These are phyloP conservation scores for Chrysochloris asiatica DNA, from an alignment of 2,113 vertebrate species.

Conservation along the genomic window DNA sequence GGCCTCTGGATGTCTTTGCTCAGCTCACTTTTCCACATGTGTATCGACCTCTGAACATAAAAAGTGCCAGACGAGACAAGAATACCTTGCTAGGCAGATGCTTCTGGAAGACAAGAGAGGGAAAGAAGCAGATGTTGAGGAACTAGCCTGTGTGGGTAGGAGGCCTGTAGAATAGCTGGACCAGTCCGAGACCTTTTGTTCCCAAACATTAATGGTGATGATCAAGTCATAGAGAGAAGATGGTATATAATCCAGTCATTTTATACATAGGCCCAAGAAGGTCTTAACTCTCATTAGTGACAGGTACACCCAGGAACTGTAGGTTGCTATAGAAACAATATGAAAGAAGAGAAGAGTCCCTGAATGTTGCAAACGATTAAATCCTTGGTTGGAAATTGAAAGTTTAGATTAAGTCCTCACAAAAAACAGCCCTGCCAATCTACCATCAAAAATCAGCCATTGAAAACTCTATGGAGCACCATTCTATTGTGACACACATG, in stretches of 20 bases:
- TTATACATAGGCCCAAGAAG: background rate
- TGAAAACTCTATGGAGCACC: background rate
- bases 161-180: background rate
- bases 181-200: background rate
- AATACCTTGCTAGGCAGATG: background rate
- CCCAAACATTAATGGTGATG: background rate
- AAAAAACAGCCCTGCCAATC: background rate
- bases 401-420: background rate
- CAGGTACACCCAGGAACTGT: background rate
- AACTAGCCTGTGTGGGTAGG: background rate
- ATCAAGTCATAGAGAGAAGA: background rate
- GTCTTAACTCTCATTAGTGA: background rate
- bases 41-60: background rate
- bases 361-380: background rate
- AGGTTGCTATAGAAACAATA: constrained; percentile 24
- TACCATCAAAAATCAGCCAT: background rate
- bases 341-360: background rate
- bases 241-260: background rate
- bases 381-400: no score
- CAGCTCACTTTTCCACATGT: background rate
- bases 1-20: background rate
- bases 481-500: background rate
- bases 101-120: background rate
- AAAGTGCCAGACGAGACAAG: background rate
- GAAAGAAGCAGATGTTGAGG: background rate